A percentile compares a stretch with the other conserved stretches of the same genome.
Evolutionary conservation across 37 sponge, comb jelly and placozoan species (phyloP).

Genomic region (Halisarca cf. caerulea): DNA sequence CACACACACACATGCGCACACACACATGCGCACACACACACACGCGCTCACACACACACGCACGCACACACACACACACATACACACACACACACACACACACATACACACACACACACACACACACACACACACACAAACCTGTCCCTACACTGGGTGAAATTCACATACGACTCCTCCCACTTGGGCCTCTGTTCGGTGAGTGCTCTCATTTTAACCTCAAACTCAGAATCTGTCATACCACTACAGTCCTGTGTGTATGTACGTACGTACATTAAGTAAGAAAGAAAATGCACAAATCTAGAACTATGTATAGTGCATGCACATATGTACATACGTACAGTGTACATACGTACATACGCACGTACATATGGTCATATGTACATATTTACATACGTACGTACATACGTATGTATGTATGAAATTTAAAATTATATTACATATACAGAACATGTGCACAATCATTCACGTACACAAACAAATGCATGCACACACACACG

Average conservation of each 20-base stretch:
- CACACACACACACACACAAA: background rate
- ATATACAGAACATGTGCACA: background rate
- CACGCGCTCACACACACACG: background rate
- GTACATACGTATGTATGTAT: too few relatives aligned
- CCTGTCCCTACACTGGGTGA: conserved; percentile 43
- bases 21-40: background rate
- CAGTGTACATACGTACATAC: too few relatives aligned
- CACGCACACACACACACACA: background rate
- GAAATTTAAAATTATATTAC: too few relatives aligned
- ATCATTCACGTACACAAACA: background rate
- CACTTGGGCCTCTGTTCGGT: conserved; percentile 39
- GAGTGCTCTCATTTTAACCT: conserved; percentile 51
- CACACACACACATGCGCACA: too few relatives aligned
- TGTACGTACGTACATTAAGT: background rate
- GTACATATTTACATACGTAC: too few relatives aligned
- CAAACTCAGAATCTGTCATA: conserved; percentile 31
- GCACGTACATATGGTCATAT: too few relatives aligned
- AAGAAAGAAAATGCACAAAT: too few relatives aligned
- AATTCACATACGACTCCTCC: conserved; percentile 55
- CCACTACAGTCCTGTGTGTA: conserved; percentile 38
- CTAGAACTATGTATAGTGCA: too few relatives aligned
- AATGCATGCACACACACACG: background rate
- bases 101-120: background rate
- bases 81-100: background rate
- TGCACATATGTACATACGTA: too few relatives aligned